Evolutionary conservation across 2,888 invertebrate genomes (phyloP).

Genomic region (Prenolepis imparis): DNA sequence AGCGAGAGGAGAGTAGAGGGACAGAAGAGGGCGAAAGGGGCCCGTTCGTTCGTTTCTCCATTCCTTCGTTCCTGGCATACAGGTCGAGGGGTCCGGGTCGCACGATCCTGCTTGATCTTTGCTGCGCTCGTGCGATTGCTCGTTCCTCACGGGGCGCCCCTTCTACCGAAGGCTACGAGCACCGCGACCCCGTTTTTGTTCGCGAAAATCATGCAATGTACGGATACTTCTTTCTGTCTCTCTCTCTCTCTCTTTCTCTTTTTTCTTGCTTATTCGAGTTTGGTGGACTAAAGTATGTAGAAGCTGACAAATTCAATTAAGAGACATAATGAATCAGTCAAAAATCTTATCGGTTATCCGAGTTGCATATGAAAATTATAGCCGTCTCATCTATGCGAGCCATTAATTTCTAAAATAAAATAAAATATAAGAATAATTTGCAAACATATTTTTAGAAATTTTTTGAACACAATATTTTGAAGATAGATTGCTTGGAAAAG

Average conservation of each 20-base stretch:
- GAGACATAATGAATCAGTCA: not conserved
- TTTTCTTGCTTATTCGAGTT: not conserved
- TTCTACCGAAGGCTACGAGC: slow-evolving; percentile 73
- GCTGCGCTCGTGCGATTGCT: slow-evolving; percentile 85
- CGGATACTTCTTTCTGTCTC: not conserved
- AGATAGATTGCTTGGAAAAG: slow-evolving; percentile 7
- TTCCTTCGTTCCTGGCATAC: slow-evolving; percentile 75
- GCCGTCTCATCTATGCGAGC: not conserved
- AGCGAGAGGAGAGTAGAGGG: slow-evolving; percentile 61
- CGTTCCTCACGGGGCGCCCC: slow-evolving; percentile 74
- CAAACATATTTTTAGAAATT: not conserved
- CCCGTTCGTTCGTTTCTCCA: slow-evolving; percentile 67
- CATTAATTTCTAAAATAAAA: not conserved
- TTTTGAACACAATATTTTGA: not conserved
- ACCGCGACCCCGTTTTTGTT: slow-evolving; percentile 66
- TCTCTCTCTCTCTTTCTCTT: not conserved
- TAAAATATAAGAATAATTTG: not conserved
- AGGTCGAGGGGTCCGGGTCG: slow-evolving; percentile 86
- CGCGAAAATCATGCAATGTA: slow-evolving; percentile 40
- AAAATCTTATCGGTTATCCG: not conserved
- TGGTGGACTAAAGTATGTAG: not conserved
- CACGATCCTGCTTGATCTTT: slow-evolving; percentile 86
- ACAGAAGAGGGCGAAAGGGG: slow-evolving; percentile 72
- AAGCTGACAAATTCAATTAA: not conserved
- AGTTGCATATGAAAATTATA: not conserved